A percentile compares a stretch with the other conserved stretches of the same genome.
Evolutionary conservation across 2,888 invertebrate genomes (phyloP).

Genomic region (Geophilus truncorum): DNA sequence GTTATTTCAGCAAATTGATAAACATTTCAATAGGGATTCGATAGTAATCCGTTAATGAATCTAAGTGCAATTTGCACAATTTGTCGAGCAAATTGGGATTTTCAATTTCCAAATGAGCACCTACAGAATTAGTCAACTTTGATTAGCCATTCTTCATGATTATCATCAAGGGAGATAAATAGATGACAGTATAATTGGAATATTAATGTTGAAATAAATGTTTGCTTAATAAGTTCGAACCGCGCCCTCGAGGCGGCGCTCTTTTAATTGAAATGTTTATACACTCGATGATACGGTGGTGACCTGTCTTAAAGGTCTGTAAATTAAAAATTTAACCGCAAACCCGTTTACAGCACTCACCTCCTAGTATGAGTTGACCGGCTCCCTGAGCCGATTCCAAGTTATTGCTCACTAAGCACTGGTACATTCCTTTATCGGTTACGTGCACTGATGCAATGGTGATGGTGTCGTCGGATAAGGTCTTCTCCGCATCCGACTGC

Average conservation of each 20-base stretch:
- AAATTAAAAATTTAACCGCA: neutral
- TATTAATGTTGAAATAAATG: neutral
- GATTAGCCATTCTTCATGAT: neutral
- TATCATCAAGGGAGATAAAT: neutral
- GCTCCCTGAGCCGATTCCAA: conserved; percentile 56
- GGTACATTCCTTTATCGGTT: conserved; percentile 64
- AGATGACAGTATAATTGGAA: conserved; percentile 11
- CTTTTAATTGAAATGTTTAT: conserved; percentile 13
- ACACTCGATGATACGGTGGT: neutral
- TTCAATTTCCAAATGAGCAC: neutral
- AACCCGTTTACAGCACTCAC: conserved; percentile 48
- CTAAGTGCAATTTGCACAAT: neutral
- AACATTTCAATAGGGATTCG: neutral
- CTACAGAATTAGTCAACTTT: neutral
- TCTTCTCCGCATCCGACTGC: conserved; percentile 54
- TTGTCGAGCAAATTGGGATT: neutral
- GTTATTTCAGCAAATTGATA: neutral
- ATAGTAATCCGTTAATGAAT: neutral
- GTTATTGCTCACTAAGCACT: conserved; percentile 56
- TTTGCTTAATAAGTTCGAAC: conserved; percentile 22
- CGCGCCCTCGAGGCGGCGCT: neutral
- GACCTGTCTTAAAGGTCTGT: neutral
- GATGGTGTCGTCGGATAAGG: conserved; percentile 28
- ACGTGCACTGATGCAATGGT: conserved; percentile 53
- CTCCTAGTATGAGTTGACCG: conserved; percentile 50